Evolutionary conservation across 2,888 invertebrate species (phyloP), one percentile per base, ranked within the genome.

Genomic region (Hylaea fasciaria): DNA sequence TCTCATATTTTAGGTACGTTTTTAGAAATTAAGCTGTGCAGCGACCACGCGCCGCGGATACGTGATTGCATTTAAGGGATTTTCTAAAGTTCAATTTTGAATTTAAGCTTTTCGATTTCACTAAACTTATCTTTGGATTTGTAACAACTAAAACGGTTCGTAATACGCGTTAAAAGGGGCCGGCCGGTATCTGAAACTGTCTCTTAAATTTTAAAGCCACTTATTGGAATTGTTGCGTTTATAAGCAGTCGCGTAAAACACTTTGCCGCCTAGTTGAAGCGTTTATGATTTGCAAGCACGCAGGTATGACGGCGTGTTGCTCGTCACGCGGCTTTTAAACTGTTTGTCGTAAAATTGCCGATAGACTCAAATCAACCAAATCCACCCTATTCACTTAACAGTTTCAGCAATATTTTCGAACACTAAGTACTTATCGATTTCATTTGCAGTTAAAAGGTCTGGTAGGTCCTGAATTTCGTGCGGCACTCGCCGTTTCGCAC

Each of bases 241-340:
- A 59, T 53, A 72, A 68, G 65, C 63, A 65, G 63, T 52, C 71
- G 68, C 74, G 74, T 73, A 73, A 76, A 76, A 76, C 69, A 75
- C 70, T 77, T 77, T 72, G 69, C 70, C 77, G 72, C 76, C 76
- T 73, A 67, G 58, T 59, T 71, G 64, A 66, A 66, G 66, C 70
- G 64, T 68, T 74, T 71, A 73, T 70, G 67, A 61, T 64, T 55
- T 50, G 45, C 57, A 63, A 69, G 55, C 77, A 77, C 71, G 74
- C 74, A 52, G 76, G 62, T 60, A 59, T 61, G 68, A 68, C 68
- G 64, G 68, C 62, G 67, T 68, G 69, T 68, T 67, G 47, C 59
- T 62, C 58, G 49, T 65, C 60, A 37, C 54, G 58, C 44, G 57
- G 46, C 57, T 53, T 61, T 62, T 63, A 61, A 64, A 64, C 61